phyloP scores from a whole-genome alignment of 2,113 vertebrate species.

The Rhadina sibilatrix region DNA sequence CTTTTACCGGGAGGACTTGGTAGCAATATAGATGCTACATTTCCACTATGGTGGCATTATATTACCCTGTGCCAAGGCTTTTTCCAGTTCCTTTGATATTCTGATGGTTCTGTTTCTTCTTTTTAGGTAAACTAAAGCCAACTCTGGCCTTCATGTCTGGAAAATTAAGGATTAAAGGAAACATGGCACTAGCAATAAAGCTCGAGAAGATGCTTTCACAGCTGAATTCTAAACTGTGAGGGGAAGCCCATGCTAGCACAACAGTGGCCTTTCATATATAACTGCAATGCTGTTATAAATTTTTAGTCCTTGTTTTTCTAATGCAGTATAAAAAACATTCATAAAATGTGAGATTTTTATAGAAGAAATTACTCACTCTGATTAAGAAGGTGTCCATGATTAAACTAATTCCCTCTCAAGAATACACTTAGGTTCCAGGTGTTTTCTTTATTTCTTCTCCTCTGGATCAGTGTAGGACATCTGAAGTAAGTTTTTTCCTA shows the following conservation, averaged over 20 bases:
- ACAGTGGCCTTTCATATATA: conserved; percentile 34
- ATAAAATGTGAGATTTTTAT: neutral
- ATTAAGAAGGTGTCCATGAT: neutral
- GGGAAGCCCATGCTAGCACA: neutral
- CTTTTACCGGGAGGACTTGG: neutral
- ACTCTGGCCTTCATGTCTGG: conserved; percentile 94
- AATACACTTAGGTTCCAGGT: neutral
- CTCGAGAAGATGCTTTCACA: conserved; percentile 89
- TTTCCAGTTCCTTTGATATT: neutral
- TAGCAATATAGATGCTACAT: neutral
- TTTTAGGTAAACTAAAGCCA: conserved; percentile 90
- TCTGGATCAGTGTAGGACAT: neutral
- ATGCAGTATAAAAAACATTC: neutral
- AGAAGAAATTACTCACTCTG: neutral
- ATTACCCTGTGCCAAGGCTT: neutral
- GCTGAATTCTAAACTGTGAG: conserved; percentile 82
- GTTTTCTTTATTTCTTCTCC: neutral
- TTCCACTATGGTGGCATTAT: neutral
- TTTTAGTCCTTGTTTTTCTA: neutral
- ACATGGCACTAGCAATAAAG: conserved; percentile 90
- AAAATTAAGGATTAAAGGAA: conserved; percentile 84
- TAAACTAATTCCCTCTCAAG: neutral
- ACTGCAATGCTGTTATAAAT: conserved; percentile 1
- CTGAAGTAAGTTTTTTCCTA: neutral
- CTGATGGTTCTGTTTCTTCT: neutral